Percentiles rank a stretch among this genome's conserved stretches.
Conservation (phyloP, 2,797 vertebrate genomes). For the Halcyon smyrnensis region DNA sequence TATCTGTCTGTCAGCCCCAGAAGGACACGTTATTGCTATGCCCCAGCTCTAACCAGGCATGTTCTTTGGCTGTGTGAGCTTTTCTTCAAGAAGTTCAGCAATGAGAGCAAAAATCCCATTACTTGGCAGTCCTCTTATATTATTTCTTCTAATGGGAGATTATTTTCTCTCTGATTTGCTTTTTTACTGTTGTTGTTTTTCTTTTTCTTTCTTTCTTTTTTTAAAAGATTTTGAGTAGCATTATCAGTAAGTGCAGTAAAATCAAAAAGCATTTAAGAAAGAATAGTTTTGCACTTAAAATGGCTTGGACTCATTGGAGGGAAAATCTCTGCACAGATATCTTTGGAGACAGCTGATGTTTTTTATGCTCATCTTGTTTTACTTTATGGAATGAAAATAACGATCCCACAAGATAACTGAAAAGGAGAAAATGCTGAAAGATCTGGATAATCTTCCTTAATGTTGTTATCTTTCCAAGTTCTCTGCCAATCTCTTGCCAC, state of each 20-base stretch:
- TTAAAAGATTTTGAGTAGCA: neutral
- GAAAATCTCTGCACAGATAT: neutral
- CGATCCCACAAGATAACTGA: neutral
- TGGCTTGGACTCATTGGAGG: neutral
- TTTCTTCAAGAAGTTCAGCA: neutral
- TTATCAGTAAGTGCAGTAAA: neutral
- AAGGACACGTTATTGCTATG: neutral
- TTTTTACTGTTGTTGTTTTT: neutral
- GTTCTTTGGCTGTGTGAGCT: neutral
- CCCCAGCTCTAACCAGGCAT: neutral
- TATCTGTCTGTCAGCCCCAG: neutral
- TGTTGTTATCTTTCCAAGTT: neutral
- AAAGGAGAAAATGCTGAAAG: neutral
- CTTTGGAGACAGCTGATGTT: neutral
- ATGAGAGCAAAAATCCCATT: neutral
- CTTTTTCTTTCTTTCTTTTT: neutral
- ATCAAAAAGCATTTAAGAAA: neutral
- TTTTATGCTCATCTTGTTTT: neutral
- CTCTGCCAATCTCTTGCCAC: neutral
- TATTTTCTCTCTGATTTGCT: neutral
- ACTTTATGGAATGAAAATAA: neutral
- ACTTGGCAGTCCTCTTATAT: fast-evolving
- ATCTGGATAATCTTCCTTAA: neutral
- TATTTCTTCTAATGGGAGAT: neutral
- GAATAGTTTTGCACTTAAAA: neutral